Evolutionary conservation across 2,797 vertebrate species (phyloP).

Genomic region (Nothura maculosa): DNA sequence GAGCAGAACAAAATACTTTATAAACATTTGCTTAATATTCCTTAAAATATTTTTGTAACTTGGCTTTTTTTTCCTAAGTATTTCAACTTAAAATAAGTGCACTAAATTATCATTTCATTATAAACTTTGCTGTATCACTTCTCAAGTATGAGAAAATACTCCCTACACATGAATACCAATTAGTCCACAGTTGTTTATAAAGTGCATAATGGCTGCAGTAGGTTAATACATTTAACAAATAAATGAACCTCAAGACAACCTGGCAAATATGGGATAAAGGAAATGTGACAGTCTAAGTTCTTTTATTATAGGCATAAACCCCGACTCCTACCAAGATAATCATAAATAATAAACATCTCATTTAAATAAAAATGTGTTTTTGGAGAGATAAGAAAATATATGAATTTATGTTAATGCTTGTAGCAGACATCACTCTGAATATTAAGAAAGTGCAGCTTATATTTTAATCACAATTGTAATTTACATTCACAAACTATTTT

Average conservation of each 20-base stretch:
- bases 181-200: slow-evolving; percentile 43
- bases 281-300: slow-evolving; percentile 42
- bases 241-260: slow-evolving; percentile 37
- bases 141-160: slow-evolving; percentile 1
- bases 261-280: slow-evolving; percentile 55
- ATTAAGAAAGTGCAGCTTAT: slow-evolving; percentile 40
- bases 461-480: slow-evolving; percentile 63
- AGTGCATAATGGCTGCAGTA: slow-evolving; percentile 33
- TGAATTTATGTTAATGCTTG: slow-evolving; percentile 64
- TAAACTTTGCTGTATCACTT: slow-evolving; percentile 11
- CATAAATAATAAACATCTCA: slow-evolving; percentile 57
- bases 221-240: slow-evolving; percentile 55
- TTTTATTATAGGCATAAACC: slow-evolving; percentile 36
- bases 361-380: slow-evolving; percentile 63
- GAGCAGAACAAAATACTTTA: not conserved
- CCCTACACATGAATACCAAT: slow-evolving; percentile 37
- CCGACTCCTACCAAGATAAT: slow-evolving; percentile 33
- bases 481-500: slow-evolving; percentile 60
- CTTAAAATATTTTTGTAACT: not conserved
- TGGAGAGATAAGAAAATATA: slow-evolving; percentile 61
- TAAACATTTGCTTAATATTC: not conserved
- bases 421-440: slow-evolving; percentile 43
- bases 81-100: not conserved
- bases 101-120: slow-evolving; percentile 9
- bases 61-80: not conserved